Conservation (phyloP, 2,113 vertebrate species). For the Poeciliopsis retropinna region DNA sequence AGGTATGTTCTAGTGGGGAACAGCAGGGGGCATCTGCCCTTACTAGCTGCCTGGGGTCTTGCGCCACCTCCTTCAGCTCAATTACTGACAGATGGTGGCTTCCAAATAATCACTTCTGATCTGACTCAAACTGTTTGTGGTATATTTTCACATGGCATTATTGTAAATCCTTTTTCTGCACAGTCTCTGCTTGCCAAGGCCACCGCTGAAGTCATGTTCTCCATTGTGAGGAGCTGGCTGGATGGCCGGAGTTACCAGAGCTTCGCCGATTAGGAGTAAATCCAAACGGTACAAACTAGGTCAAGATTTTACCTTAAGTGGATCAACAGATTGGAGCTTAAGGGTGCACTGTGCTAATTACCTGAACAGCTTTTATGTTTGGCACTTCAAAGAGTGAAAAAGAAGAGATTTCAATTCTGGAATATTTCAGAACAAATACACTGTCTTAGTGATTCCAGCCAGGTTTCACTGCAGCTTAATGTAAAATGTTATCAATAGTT, state of each 20-base stretch:
- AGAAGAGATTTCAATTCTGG: conserved; percentile 3
- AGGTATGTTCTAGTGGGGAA: conserved; percentile 45
- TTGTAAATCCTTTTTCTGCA: conserved; percentile 73
- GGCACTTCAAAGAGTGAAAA: conserved; percentile 29
- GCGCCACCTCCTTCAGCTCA: conserved; percentile 51
- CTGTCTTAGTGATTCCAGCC: background rate
- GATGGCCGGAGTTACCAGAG: conserved; percentile 7
- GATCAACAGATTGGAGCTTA: conserved; percentile 70
- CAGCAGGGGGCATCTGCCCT: conserved; percentile 65
- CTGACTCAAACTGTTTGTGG: conserved; percentile 57
- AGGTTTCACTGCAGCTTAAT: background rate
- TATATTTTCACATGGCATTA: conserved; percentile 61
- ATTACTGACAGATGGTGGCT: conserved; percentile 68
- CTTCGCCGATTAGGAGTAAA: conserved; percentile 63
- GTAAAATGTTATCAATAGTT: background rate
- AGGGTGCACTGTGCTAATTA: conserved; percentile 36
- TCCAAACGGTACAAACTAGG: conserved; percentile 65
- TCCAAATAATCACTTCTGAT: conserved; percentile 73
- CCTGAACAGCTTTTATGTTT: conserved; percentile 44
- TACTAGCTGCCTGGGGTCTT: conserved; percentile 34
- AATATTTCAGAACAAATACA: background rate
- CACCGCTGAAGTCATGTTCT: conserved; percentile 29
- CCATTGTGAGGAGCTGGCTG: conserved; percentile 44
- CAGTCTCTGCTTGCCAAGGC: conserved; percentile 47
- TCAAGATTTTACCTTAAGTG: conserved; percentile 72